Evolutionary conservation across 2,888 invertebrate genomes (phyloP).

Genomic region (Cactoblastis cactorum): DNA sequence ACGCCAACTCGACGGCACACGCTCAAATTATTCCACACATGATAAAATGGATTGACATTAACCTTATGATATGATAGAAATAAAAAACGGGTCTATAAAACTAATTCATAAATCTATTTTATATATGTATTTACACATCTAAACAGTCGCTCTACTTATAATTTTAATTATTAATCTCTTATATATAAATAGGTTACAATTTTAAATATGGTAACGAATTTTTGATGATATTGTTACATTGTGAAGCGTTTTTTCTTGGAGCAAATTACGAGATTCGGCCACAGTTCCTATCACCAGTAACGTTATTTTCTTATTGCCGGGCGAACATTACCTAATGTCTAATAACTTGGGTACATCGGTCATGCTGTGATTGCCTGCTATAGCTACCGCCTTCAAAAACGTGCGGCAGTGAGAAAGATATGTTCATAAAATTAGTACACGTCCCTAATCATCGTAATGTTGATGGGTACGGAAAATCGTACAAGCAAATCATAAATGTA

Average conservation of each 20-base stretch:
- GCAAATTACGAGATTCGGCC: slow-evolving; percentile 1
- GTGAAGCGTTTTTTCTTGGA: slow-evolving; percentile 3
- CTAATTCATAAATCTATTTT: slow-evolving; percentile 19
- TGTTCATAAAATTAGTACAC: neutral
- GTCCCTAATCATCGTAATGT: neutral
- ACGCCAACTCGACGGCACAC: neutral
- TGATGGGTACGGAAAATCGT: neutral
- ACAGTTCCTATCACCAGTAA: neutral
- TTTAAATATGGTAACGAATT: slow-evolving; percentile 38
- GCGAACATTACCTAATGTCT: neutral
- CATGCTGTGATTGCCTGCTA: neutral
- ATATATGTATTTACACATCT: slow-evolving; percentile 31
- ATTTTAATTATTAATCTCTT: slow-evolving; percentile 27
- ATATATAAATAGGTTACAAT: slow-evolving; percentile 28
- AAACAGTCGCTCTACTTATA: slow-evolving; percentile 24
- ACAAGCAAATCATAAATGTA: neutral
- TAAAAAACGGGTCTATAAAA: slow-evolving; percentile 21
- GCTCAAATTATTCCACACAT: neutral
- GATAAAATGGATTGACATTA: neutral
- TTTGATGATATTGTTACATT: slow-evolving; percentile 11
- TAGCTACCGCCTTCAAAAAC: neutral
- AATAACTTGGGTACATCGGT: neutral
- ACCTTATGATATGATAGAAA: neutral
- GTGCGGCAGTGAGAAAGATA: neutral
- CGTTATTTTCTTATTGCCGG: neutral